Conservation (phyloP, 2,888 invertebrate genomes). For the Ectemnius lituratus region DNA sequence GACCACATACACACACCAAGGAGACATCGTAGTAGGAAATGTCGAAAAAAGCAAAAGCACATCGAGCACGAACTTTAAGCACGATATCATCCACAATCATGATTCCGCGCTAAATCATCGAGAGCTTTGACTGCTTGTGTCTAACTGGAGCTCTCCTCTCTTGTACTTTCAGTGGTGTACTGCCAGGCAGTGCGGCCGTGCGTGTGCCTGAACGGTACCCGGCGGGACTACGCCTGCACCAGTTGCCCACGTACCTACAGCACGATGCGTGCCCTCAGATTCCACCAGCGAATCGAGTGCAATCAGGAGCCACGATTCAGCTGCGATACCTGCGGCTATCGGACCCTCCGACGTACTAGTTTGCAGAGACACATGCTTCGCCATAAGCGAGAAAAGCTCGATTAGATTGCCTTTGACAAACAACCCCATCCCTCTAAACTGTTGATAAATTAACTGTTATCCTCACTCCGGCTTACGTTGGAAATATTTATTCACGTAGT, state of each 20-base stretch:
- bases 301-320: slow-evolving; percentile 60
- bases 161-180: slow-evolving; percentile 31
- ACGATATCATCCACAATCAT: neutral
- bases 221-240: slow-evolving; percentile 52
- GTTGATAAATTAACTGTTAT: no score
- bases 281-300: slow-evolving; percentile 66
- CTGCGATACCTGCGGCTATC: slow-evolving; percentile 64
- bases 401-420: neutral
- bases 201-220: slow-evolving; percentile 19
- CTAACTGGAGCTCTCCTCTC: slow-evolving; percentile 18
- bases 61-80: slow-evolving; percentile 11
- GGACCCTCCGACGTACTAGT: slow-evolving; percentile 57
- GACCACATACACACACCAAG: no score
- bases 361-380: slow-evolving; percentile 62
- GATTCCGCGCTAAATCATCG: neutral
- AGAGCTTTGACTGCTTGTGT: neutral
- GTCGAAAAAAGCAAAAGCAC: slow-evolving; percentile 2
- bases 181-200: slow-evolving; percentile 6
- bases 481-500: no score
- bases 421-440: no score
- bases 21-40: no score
- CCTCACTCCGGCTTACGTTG: no score
- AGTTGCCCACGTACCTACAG: slow-evolving; percentile 63
- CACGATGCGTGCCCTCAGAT: slow-evolving; percentile 57
- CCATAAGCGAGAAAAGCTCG: slow-evolving; percentile 33